phyloP scores from a whole-genome alignment of 2,888 invertebrate species.

The Mycalesis mineus region DNA sequence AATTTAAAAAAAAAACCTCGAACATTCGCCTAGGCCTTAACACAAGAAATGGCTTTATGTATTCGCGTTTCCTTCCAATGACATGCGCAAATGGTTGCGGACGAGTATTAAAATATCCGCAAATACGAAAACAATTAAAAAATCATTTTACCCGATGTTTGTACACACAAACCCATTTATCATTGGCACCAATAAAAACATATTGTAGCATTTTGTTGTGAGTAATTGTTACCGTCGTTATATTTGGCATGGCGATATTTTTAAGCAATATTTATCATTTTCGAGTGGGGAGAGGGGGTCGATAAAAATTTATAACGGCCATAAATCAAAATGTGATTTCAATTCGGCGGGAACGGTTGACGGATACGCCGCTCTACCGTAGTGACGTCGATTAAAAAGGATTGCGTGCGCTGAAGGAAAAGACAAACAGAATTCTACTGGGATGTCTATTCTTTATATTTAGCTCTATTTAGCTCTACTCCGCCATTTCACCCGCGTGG shows the following conservation, averaged over 20 bases:
- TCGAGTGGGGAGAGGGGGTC: background rate
- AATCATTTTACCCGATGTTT: background rate
- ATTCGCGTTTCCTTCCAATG: too few species aligned
- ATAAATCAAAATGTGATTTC: slow-evolving; percentile 18
- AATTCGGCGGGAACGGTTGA: slow-evolving; percentile 14
- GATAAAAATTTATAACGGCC: slow-evolving; percentile 13
- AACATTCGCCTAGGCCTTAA: too few species aligned
- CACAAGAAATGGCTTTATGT: too few species aligned
- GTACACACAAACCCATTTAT: slow-evolving; percentile 1
- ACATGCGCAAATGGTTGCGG: too few species aligned
- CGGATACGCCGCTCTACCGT: slow-evolving; percentile 8
- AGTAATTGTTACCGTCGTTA: slow-evolving; percentile 3
- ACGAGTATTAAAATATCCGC: too few species aligned
- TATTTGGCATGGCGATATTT: slow-evolving; percentile 13
- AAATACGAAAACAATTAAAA: background rate
- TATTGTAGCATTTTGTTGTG: slow-evolving; percentile 9
- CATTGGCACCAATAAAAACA: slow-evolving; percentile 11
- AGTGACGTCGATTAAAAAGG: slow-evolving; percentile 7
- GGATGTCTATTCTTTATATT: background rate
- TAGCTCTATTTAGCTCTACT: too few species aligned
- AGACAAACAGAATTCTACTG: background rate
- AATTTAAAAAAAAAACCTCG: too few species aligned
- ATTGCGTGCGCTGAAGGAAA: background rate
- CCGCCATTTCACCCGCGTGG: too few species aligned
- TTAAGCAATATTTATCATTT: slow-evolving; percentile 13